Evolutionary conservation across 37 sponge, comb jelly and placozoan species (phyloP).

Genomic region (Beroe ovata): DNA sequence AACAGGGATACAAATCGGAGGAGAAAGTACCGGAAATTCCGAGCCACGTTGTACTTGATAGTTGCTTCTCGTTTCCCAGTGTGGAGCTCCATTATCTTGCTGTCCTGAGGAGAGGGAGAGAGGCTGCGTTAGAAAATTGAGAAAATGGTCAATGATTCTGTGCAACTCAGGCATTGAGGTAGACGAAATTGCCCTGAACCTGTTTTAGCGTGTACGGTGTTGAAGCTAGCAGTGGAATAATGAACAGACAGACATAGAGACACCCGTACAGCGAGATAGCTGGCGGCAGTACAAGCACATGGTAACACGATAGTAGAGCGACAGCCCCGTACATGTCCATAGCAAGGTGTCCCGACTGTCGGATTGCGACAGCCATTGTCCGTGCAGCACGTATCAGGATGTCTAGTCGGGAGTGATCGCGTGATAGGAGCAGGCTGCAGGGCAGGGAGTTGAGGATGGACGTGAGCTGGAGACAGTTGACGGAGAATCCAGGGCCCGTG

Average conservation of each 20-base stretch:
- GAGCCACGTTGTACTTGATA: not conserved
- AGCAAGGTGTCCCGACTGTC: constrained; percentile 29
- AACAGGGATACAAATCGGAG: not conserved
- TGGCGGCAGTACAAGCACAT: constrained; percentile 37
- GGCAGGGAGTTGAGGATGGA: constrained; percentile 66
- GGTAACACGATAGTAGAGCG: not conserved
- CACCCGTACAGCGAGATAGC: not conserved
- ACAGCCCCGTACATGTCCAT: constrained; percentile 5
- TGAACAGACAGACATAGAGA: constrained; percentile 10
- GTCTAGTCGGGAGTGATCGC: not conserved
- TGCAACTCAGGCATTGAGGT: too few relatives aligned
- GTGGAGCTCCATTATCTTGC: constrained; percentile 25
- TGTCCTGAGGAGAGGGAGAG: not conserved
- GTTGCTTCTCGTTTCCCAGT: constrained; percentile 42
- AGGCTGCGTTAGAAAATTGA: too few relatives aligned
- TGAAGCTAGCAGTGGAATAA: constrained; percentile 15
- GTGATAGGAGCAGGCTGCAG: constrained; percentile 34
- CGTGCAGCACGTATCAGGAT: constrained; percentile 33
- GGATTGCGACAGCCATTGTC: not conserved
- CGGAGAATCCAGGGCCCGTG: not conserved
- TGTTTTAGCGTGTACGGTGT: constrained; percentile 32
- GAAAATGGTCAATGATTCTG: too few relatives aligned
- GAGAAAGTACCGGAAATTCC: constrained; percentile 14
- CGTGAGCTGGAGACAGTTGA: constrained; percentile 59
- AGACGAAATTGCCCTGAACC: not conserved